phyloP scores from a whole-genome alignment of 2,113 vertebrate genomes.

The Balaeniceps rex region DNA sequence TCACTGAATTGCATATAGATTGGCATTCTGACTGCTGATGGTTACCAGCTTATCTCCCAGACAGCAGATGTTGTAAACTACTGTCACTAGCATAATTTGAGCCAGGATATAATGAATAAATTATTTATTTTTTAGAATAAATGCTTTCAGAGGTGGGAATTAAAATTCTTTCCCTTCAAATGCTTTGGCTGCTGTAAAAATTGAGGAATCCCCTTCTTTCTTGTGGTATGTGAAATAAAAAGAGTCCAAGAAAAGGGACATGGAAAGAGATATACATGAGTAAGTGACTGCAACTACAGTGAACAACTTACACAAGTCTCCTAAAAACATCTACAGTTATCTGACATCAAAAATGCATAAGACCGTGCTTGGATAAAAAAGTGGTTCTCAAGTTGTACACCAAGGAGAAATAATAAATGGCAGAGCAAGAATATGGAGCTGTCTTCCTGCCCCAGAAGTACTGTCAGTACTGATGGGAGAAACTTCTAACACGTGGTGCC shows the following conservation, averaged over 20 bases:
- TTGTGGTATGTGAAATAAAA: background rate
- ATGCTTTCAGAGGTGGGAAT: background rate
- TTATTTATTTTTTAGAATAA: background rate
- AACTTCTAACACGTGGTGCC: accelerated
- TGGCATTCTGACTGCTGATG: background rate
- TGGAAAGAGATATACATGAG: background rate
- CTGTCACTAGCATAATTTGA: background rate
- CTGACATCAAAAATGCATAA: background rate
- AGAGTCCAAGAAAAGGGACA: background rate
- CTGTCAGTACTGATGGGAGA: background rate
- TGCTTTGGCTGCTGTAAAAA: background rate
- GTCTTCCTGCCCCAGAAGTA: background rate
- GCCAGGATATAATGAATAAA: background rate
- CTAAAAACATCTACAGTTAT: background rate
- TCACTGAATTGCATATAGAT: background rate
- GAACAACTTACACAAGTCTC: background rate
- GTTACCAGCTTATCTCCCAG: background rate
- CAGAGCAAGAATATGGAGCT: background rate
- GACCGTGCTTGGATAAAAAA: background rate
- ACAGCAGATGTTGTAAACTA: background rate
- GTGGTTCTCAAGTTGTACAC: background rate
- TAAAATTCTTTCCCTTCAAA: background rate
- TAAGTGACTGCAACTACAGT: background rate
- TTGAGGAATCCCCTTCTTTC: background rate
- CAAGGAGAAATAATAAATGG: background rate